Percentiles rank a stretch among this genome's conserved stretches.
These are phyloP conservation scores for Saccostrea cuccullata DNA, from an alignment of 1,140 invertebrate species.

Conservation along the genomic window DNA sequence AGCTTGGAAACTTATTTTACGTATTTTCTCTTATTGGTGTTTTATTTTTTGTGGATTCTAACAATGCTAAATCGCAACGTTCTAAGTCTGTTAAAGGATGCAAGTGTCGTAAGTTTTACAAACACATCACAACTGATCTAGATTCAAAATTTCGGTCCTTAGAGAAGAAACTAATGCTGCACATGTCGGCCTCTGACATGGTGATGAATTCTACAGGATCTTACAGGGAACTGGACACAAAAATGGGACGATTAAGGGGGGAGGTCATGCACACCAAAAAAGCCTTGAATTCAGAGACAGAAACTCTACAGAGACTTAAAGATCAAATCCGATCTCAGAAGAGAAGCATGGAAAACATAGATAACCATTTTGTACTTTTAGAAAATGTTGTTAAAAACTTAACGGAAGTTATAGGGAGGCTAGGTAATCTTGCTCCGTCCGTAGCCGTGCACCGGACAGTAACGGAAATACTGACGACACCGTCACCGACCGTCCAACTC, in stretches of 20 bases:
- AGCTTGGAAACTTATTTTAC: not conserved
- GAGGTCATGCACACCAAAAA: slow-evolving; percentile 42
- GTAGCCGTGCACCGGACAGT: not conserved
- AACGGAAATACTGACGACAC: not conserved
- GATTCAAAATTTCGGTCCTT: slow-evolving; percentile 45
- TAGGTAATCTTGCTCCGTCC: slow-evolving; percentile 33
- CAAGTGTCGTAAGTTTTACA: slow-evolving; percentile 46
- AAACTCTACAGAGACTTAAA: slow-evolving; percentile 39
- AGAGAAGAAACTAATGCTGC: slow-evolving; percentile 42
- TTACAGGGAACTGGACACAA: slow-evolving; percentile 38
- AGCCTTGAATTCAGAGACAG: slow-evolving; percentile 39
- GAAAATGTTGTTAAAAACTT: slow-evolving; percentile 50
- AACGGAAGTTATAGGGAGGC: slow-evolving; percentile 46
- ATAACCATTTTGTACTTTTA: slow-evolving; percentile 44
- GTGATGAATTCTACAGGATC: slow-evolving; percentile 34
- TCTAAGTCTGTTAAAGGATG: slow-evolving; percentile 24
- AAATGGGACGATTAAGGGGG: slow-evolving; percentile 43
- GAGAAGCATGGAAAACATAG: slow-evolving; percentile 44
- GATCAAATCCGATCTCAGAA: slow-evolving; percentile 43
- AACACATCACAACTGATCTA: slow-evolving; percentile 38
- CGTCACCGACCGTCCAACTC: not conserved
- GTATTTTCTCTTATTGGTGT: not conserved
- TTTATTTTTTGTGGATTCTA: not conserved
- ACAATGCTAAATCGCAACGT: not conserved
- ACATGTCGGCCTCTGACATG: slow-evolving; percentile 21